Percentiles rank a stretch among this genome's conserved stretches.
Conservation (phyloP, 2,797 vertebrate species). For the Gymnoscopelus braueri region DNA sequence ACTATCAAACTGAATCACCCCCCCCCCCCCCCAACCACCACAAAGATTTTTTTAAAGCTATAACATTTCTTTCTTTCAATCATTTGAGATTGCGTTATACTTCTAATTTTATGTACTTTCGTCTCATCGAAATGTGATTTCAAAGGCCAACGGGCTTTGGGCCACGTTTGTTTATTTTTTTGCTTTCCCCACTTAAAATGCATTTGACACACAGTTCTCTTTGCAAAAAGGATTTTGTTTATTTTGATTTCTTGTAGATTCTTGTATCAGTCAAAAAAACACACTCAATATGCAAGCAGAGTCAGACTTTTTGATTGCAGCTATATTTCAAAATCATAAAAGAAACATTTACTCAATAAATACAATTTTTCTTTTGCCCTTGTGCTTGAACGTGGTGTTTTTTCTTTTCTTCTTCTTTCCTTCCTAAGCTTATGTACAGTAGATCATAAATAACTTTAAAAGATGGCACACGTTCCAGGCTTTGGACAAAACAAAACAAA, state of each 20-base stretch:
- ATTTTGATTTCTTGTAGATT: conserved; percentile 56
- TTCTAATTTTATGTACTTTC: no score
- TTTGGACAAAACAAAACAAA: conserved; percentile 75
- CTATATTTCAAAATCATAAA: conserved; percentile 90
- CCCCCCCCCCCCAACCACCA: no score
- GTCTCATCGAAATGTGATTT: not conserved
- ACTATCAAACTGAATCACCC: conserved; percentile 33
- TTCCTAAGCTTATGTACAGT: conserved; percentile 81
- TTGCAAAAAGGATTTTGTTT: conserved; percentile 60
- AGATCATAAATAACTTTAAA: conserved; percentile 95
- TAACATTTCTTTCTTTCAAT: not conserved
- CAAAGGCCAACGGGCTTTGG: not conserved
- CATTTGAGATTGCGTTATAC: not conserved
- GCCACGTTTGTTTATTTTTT: conserved; percentile 3
- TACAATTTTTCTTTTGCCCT: conserved; percentile 90
- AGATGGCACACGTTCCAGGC: conserved; percentile 85
- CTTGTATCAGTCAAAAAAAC: conserved; percentile 62
- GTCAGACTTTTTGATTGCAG: conserved; percentile 77
- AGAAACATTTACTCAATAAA: conserved; percentile 93
- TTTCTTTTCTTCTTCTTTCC: conserved; percentile 32
- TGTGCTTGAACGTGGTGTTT: conserved; percentile 83
- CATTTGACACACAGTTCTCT: conserved; percentile 13
- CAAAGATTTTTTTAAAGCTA: no score
- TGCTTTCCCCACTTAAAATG: no score
- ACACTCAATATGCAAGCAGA: conserved; percentile 64